Evolutionary conservation across 2,113 vertebrate species (phyloP), one percentile per base, ranked within the genome.

Genomic region (Phoxinus phoxinus): DNA sequence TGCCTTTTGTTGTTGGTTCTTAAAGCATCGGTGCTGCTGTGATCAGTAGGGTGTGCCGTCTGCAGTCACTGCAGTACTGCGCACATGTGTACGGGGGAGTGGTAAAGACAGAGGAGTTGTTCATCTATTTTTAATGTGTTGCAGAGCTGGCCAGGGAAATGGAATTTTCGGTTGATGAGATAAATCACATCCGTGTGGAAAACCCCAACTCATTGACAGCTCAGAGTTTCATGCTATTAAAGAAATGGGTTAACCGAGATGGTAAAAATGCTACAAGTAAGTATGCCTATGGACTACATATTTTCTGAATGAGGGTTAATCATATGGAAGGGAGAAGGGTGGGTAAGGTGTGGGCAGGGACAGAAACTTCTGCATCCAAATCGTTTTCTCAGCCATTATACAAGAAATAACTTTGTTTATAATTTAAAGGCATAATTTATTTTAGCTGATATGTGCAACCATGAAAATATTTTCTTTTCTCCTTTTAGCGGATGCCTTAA

Each of bases 261-360:
- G 97, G 97, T 91, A 98, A 98, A 96, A 97, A 97, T 92, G 98
- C 98, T 91, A 99, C 98, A 97, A 99, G 98, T 99, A 97, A 96
- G 98, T 94, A 83, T 85, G 90, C 69, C 69, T 88, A 89, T 94
- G 85, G 90, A 95, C 3, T 51, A n/a, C 21, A 37, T 82, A 4
- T 59, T 86, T 79, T 30, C 23, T 59, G 27, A 27, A 56, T 15
- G 13, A 61, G 77, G 77, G 56, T 41, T n/a, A 77, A 58, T 77
- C 21, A 27, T 59, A 44, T 79, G 48, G 35, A 58, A 63, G 7
- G 41, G 51, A 71, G 25, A 67, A 27, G 71, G 63, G 73, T 84
- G 63, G 37, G n/a, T 84, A 51, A n/a, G 44, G 10, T 58, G 37
- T 65, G 35, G 56, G 6, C 3, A 23, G n/a, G 67, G 25, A 58